Percentiles rank a stretch among this genome's conserved stretches.
Evolutionary conservation across 2,888 invertebrate genomes (phyloP).

Genomic region (Ctenicera cuprea): DNA sequence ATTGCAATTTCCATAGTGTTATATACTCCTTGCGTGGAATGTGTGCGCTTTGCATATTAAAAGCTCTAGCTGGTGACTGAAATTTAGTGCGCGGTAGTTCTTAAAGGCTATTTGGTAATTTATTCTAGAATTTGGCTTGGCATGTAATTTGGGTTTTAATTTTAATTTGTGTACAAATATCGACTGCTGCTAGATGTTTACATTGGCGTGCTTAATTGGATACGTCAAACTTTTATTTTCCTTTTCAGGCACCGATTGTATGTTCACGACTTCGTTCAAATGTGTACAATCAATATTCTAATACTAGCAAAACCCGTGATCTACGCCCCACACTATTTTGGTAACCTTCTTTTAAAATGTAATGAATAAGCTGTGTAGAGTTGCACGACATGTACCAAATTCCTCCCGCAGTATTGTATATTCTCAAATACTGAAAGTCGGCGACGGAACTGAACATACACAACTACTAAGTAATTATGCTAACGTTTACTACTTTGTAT

Average conservation of each 20-base stretch:
- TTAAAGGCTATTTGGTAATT: conserved; percentile 1
- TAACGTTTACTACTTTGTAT: too few species aligned
- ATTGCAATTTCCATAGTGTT: conserved; percentile 21
- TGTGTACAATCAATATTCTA: too few species aligned
- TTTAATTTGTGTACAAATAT: conserved; percentile 25
- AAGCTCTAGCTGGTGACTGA: background rate
- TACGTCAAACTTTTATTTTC: background rate
- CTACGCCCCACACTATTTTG: too few species aligned
- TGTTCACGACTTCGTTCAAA: too few species aligned
- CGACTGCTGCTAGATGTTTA: conserved; percentile 13
- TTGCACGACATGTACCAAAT: too few species aligned
- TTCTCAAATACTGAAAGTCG: too few species aligned
- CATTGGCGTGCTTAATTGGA: background rate
- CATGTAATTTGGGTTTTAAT: conserved; percentile 22
- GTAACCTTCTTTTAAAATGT: too few species aligned
- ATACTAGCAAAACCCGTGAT: too few species aligned
- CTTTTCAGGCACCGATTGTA: background rate
- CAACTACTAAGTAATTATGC: too few species aligned
- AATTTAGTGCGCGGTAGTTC: conserved; percentile 22
- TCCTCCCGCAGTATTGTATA: too few species aligned
- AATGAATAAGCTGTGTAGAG: too few species aligned
- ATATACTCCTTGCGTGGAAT: conserved; percentile 23
- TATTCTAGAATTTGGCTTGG: conserved; percentile 13
- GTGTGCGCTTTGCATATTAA: conserved; percentile 28
- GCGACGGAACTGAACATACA: too few species aligned